These are phyloP conservation scores for Berghia stephanieae DNA, from an alignment of 1,140 invertebrate species.

Conservation along the genomic window DNA sequence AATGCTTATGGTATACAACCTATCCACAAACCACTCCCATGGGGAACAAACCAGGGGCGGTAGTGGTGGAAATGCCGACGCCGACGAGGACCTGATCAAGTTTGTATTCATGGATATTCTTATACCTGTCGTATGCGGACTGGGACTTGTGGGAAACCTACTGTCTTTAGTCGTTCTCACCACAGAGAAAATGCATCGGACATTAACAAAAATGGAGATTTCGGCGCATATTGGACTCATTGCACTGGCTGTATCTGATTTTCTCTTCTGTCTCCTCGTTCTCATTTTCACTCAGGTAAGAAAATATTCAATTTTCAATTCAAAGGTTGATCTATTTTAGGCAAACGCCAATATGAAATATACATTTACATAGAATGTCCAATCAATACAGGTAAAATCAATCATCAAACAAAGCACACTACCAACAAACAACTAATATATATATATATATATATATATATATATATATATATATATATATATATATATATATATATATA, in stretches of 20 bases:
- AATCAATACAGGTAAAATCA: too few relatives aligned
- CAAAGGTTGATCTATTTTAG: too few relatives aligned
- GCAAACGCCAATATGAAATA: too few relatives aligned
- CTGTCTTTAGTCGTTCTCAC: constrained; percentile 62
- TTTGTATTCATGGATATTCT: constrained; percentile 51
- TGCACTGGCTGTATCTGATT: constrained; percentile 61
- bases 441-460: too few relatives aligned
- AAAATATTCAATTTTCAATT: too few relatives aligned
- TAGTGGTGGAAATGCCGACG: background rate
- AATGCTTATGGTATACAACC: background rate
- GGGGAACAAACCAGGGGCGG: constrained; percentile 12
- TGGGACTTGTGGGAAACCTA: constrained; percentile 58
- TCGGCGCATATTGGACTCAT: constrained; percentile 63
- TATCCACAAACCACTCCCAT: background rate
- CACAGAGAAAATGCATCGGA: constrained; percentile 55
- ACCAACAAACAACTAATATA: too few relatives aligned
- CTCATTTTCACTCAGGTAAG: constrained; percentile 49
- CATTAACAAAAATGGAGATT: constrained; percentile 62
- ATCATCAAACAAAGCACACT: too few relatives aligned
- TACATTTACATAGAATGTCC: too few relatives aligned
- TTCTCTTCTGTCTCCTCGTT: constrained; percentile 61
- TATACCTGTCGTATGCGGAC: constrained; percentile 54
- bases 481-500: too few relatives aligned
- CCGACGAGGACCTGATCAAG: constrained; percentile 33
- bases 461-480: too few relatives aligned